Evolutionary conservation across 2,888 invertebrate species (phyloP).

Genomic region (Nyleta sp.): DNA sequence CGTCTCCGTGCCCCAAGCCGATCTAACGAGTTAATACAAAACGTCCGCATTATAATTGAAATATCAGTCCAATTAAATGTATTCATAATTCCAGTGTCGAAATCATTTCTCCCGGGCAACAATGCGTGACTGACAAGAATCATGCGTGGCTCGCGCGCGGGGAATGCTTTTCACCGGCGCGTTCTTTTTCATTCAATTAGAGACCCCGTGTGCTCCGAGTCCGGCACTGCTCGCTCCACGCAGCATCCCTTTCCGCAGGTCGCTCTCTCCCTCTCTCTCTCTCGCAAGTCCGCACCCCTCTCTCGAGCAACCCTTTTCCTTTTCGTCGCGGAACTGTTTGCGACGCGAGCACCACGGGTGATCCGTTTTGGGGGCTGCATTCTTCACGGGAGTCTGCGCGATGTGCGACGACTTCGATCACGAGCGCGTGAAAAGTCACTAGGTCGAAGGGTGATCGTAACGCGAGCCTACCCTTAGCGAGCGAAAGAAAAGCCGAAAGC

Average conservation of each 20-base stretch:
- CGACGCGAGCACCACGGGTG: conserved; percentile 69
- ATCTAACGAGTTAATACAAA: conserved; percentile 39
- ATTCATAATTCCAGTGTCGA: conserved; percentile 63
- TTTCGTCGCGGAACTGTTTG: conserved; percentile 51
- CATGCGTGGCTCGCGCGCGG: conserved; percentile 32
- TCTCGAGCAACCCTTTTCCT: conserved; percentile 47
- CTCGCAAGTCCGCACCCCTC: conserved; percentile 8
- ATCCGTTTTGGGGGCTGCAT: conserved; percentile 62
- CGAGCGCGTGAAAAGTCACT: conserved; percentile 76
- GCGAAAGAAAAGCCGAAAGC: conserved; percentile 34
- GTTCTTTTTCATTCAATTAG: conserved; percentile 59
- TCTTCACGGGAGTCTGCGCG: conserved; percentile 55
- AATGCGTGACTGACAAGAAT: conserved; percentile 64
- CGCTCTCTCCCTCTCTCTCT: conserved; percentile 38
- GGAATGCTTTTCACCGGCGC: conserved; percentile 42
- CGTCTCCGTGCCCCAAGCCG: neutral
- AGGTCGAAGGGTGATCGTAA: conserved; percentile 61
- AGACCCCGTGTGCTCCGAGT: conserved; percentile 32
- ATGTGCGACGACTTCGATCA: conserved; percentile 62
- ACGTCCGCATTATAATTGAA: conserved; percentile 50
- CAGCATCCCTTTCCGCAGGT: conserved; percentile 54
- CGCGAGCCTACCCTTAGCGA: conserved; percentile 62
- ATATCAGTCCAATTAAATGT: conserved; percentile 58
- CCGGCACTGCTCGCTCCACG: conserved; percentile 30
- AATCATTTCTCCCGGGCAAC: conserved; percentile 60